Conservation (phyloP, 1,140 invertebrate species). For the Euwallacea similis region DNA sequence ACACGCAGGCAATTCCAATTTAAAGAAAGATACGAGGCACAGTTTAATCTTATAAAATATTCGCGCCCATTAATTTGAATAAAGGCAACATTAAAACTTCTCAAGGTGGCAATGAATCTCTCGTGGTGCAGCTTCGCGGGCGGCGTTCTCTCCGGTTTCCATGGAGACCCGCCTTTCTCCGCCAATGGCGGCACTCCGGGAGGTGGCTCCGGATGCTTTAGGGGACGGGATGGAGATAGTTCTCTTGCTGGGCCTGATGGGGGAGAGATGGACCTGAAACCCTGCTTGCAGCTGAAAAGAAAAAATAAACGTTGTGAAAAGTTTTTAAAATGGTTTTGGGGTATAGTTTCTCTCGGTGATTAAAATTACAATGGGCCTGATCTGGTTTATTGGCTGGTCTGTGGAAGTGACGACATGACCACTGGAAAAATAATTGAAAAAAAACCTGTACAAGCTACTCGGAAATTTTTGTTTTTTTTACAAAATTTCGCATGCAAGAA, state of each 20-base stretch:
- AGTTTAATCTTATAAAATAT: slow-evolving; percentile 52
- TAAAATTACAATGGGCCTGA: too few species aligned
- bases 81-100: slow-evolving; percentile 56
- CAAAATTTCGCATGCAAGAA: too few species aligned
- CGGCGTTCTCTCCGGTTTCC: slow-evolving; percentile 51
- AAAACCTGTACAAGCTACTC: too few species aligned
- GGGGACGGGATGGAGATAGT: slow-evolving; percentile 48
- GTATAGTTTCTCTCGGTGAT: too few species aligned
- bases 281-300: neutral
- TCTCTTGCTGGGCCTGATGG: slow-evolving; percentile 32
- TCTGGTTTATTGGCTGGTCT: too few species aligned
- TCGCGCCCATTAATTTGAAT: slow-evolving; percentile 54
- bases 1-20: slow-evolving; percentile 48
- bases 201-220: slow-evolving; percentile 51
- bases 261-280: too few species aligned
- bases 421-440: too few species aligned
- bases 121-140: slow-evolving; percentile 44
- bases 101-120: slow-evolving; percentile 55
- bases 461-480: too few species aligned
- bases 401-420: too few species aligned
- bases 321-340: too few species aligned
- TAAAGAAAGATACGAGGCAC: slow-evolving; percentile 49
- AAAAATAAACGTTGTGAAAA: neutral
- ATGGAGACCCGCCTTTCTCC: slow-evolving; percentile 48
- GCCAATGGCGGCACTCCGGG: slow-evolving; percentile 49